phyloP scores from a whole-genome alignment of 2,113 vertebrate genomes.

The Silurus meridionalis region DNA sequence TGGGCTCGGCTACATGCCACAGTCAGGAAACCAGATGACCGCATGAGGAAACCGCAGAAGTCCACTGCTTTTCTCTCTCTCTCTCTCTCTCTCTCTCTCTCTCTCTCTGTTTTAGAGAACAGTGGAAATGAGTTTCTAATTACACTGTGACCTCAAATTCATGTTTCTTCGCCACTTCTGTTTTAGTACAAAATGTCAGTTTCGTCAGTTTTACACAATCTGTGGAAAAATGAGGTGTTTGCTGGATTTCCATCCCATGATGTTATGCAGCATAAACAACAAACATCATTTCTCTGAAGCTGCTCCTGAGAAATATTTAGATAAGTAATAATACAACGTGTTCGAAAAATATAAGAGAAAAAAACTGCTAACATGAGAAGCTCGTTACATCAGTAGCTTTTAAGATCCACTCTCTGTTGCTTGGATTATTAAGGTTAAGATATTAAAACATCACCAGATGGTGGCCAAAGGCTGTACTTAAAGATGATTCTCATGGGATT shows the following conservation, averaged over 20 bases:
- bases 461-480: conserved; percentile 20
- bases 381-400: not conserved
- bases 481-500: conserved; percentile 16
- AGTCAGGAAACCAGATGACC: conserved; percentile 49
- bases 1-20: conserved; percentile 49
- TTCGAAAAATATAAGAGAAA: not conserved
- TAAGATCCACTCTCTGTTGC: not conserved
- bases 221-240: not conserved
- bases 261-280: conserved; percentile 37
- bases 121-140: not conserved
- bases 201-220: not conserved
- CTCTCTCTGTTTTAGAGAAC: not conserved
- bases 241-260: not conserved
- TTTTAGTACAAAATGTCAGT: not conserved
- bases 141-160: too few relatives aligned
- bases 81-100: not conserved
- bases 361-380: not conserved
- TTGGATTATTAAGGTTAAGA: not conserved
- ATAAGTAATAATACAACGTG: not conserved
- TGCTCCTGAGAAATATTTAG: conserved; percentile 33
- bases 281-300: conserved; percentile 32
- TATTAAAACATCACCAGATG: conserved; percentile 23
- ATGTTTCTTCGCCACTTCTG: not conserved
- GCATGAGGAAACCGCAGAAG: conserved; percentile 20
- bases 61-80: conserved; percentile 1